Evolutionary conservation across 2,797 vertebrate genomes (phyloP).

Genomic region (Octomys mimax): DNA sequence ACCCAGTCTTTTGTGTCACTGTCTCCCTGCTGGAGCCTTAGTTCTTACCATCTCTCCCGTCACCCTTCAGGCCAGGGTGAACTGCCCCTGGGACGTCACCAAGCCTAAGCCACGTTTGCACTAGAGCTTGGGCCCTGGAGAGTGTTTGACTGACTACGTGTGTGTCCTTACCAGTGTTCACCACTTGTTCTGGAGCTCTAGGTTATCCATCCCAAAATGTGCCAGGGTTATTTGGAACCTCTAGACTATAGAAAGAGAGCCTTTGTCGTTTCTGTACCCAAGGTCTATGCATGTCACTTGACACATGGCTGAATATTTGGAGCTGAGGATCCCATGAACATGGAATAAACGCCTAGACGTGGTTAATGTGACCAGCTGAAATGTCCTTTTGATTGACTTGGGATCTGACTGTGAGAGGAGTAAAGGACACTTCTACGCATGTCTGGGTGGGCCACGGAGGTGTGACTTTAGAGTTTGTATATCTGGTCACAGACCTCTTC

Average conservation of each 20-base stretch:
- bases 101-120: background rate
- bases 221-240: background rate
- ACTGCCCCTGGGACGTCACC: background rate
- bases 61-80: background rate
- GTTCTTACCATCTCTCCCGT: background rate
- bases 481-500: background rate
- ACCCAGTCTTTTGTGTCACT: background rate
- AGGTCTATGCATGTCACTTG: background rate
- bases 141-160: background rate
- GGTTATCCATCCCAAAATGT: background rate
- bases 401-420: background rate
- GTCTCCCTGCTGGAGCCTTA: background rate
- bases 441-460: background rate
- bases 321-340: background rate
- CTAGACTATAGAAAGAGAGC: background rate
- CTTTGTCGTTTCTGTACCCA: background rate
- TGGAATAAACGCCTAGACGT: too few relatives aligned
- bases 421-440: background rate
- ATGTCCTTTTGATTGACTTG: background rate
- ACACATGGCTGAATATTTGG: background rate
- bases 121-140: accelerated
- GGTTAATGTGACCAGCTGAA: background rate
- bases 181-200: background rate
- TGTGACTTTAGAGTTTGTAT: background rate
- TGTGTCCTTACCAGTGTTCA: accelerated